Evolutionary conservation across 1,140 invertebrate species (phyloP), one percentile per base, ranked within the genome.

Genomic region (Phortica variegata): DNA sequence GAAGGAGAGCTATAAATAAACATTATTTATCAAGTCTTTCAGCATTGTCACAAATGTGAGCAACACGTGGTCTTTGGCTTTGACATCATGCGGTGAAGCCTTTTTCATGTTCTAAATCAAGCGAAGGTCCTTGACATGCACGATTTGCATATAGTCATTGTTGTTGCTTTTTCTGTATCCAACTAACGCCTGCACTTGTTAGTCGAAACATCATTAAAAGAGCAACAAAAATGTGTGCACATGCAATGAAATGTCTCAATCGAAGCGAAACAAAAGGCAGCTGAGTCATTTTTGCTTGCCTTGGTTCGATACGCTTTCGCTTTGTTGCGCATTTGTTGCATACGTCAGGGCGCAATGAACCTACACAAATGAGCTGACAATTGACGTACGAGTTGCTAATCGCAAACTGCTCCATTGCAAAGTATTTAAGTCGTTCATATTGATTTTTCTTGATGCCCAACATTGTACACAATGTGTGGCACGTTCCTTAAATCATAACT

Each of bases 371-470:
- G 20, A 48, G 12, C 39, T 29, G 15, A 15, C 43, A 47, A 58
- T 63, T 66, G 63, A 68, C 63, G 60, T 54, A 66, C 41, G 44
- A 46, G 47, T 42, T 46, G 50, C 46, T 19, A 34, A 37, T 37
- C 19, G 36, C 47, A 13, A 52, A 46, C n/a, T n/a, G n/a, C n/a
- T n/a, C n/a, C n/a, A n/a, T n/a, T n/a, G n/a, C n/a, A n/a, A n/a
- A n/a, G n/a, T n/a, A n/a, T n/a, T n/a, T n/a, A n/a, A n/a, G n/a
- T n/a, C n/a, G n/a, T 43, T 40, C 36, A 41, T 38, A 37, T 12
- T 19, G 39, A n/a, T 31, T 47, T 17, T 29, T 26, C 20, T 18
- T 42, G 12, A n/a, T 43, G 23, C 13, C 44, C 31, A 43, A 12
- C 12, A 37, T 26, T 26, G 32, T 34, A 10, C 10, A 26, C 5